Percentiles rank a stretch among this genome's conserved stretches.
Evolutionary conservation across 30 jellyfish, hydroid and myxozoan species (phyloP).

Genomic region (Cassiopea xamachana): DNA sequence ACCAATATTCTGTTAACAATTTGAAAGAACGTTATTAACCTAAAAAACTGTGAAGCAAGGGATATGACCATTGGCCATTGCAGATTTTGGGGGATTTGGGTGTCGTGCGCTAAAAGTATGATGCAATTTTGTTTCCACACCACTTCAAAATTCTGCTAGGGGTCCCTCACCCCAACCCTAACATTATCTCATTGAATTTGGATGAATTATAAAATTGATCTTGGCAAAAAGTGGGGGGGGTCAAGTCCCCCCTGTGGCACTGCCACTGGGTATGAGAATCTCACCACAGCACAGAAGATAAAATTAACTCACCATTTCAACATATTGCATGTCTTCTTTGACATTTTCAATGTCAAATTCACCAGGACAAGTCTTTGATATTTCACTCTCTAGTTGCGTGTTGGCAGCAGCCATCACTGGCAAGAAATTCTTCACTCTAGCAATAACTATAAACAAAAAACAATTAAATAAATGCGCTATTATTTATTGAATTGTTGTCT

Average conservation of each 20-base stretch:
- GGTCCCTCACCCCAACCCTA: no score
- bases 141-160: background rate
- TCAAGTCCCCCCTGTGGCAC: no score
- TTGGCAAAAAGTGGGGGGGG: no score
- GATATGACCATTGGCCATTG: no score
- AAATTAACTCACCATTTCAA: constrained; percentile 63
- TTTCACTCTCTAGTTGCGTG: constrained; percentile 27
- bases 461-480: background rate
- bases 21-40: no score
- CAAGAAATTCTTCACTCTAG: constrained; percentile 38
- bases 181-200: no score
- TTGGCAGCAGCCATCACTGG: constrained; percentile 66
- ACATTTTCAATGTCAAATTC: constrained; percentile 54
- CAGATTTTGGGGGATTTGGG: no score
- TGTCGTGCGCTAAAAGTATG: background rate
- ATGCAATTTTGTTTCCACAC: background rate
- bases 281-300: no score
- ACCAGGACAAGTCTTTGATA: constrained; percentile 8
- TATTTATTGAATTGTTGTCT: no score
- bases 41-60: no score
- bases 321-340: constrained; percentile 30
- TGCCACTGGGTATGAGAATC: no score
- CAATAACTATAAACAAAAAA: constrained; percentile 17
- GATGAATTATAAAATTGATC: no score
- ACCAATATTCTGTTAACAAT: constrained; percentile 42